Base-by-base conservation (phyloP, 2,888 invertebrate genomes). In the Aporophyla nigra region DNA sequence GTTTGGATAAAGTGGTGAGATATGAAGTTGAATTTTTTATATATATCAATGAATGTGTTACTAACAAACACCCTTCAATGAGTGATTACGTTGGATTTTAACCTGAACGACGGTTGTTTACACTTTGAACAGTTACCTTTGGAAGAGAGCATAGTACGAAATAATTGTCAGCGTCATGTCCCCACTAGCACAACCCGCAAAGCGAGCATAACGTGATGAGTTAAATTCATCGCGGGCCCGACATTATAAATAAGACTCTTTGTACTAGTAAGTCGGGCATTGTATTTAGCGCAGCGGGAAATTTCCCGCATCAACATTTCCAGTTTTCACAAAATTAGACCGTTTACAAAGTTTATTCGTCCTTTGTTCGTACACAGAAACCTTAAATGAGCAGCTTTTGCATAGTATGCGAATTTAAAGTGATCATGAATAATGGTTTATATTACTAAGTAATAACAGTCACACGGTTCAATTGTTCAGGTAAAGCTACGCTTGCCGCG, bases 281-380 rank as follows among this genome's bases (percentile, higher is more conserved):
- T 90, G 88, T 88, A 90, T 87, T 87, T 87, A 86, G 86, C 83
- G 79, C 81, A 84, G 70, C 83, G 79, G 78, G 88, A 83, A 87
- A 80, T 83, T 86, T 84, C 82, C 71, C 80, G 78, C 79, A 83
- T 84, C 78, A 84, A 85, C 82, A 86, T 84, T 88, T 83, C 80
- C 79, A 73, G 85, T 86, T 83, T 86, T 83, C 83, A 84, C 78
- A 82, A 84, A 89, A 90, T 88, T 86, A 85, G 84, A 82, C 72
- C 74, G 77, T 71, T 72, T 65, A 61, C 71, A 68, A 86, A 83
- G 68, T 83, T 83, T 61, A 78, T 83, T 86, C 79, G 71, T 46
- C 79, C 71, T 83, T 83, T 83, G 83, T 83, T 78, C 83, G 78
- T 59, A 59, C 59, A 58, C 62, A 40, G 84, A 78, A 65, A 78